Conservation (phyloP, 2,888 invertebrate species). For the Cheiracanthium punctorium region DNA sequence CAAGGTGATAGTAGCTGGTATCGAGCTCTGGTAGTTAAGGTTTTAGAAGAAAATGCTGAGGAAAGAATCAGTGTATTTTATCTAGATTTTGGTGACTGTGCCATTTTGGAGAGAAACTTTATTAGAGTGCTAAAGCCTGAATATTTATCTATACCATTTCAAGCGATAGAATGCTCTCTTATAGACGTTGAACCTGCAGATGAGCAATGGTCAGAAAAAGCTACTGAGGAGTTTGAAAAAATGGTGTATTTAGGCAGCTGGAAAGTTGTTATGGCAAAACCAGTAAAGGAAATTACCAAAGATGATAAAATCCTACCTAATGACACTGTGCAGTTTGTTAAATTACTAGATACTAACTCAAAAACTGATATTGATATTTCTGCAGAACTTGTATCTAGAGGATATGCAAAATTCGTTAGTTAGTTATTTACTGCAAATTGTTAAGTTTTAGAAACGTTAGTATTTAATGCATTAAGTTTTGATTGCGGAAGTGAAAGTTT, state of each 20-base stretch:
- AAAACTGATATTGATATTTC: not conserved
- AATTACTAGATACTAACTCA: constrained; percentile 81
- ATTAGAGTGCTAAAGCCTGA: constrained; percentile 74
- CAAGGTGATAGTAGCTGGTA: constrained; percentile 87
- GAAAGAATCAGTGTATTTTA: constrained; percentile 75
- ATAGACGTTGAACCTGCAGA: constrained; percentile 70
- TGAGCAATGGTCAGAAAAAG: constrained; percentile 73
- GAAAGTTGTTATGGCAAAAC: constrained; percentile 86
- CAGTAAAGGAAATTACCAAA: constrained; percentile 81
- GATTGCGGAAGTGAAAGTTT: too few relatives aligned
- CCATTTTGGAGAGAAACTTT: constrained; percentile 73
- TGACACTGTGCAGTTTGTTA: constrained; percentile 79
- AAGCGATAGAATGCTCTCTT: constrained; percentile 76
- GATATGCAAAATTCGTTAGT: not conserved
- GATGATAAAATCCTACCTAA: constrained; percentile 80
- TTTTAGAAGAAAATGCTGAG: constrained; percentile 81
- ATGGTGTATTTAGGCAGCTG: constrained; percentile 80
- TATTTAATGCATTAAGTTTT: too few relatives aligned
- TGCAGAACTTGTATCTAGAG: not conserved
- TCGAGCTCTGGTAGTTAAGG: constrained; percentile 80
- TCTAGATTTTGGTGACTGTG: constrained; percentile 76
- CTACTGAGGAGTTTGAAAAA: constrained; percentile 76
- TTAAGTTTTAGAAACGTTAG: too few relatives aligned
- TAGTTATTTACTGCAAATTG: too few relatives aligned
- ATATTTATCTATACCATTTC: constrained; percentile 76